phyloP scores from a whole-genome alignment of 2,797 vertebrate genomes.

The Chromis chromis region DNA sequence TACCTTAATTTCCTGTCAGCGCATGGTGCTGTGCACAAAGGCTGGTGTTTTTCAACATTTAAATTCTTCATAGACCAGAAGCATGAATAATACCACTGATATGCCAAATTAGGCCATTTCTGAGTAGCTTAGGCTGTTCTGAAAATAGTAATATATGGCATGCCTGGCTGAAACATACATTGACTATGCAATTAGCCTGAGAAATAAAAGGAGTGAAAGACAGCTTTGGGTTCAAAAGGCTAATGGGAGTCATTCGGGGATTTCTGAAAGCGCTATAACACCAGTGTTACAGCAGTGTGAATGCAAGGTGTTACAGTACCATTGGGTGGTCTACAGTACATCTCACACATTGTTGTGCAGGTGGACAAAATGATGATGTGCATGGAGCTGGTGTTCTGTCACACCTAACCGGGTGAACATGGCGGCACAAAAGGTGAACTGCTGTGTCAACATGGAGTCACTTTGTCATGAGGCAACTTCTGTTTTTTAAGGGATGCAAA shows the following conservation, averaged over 20 bases:
- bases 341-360: slow-evolving; percentile 16
- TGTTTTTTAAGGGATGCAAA: neutral
- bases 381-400: neutral
- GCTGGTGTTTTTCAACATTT: neutral
- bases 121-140: slow-evolving; percentile 14
- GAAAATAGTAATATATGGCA: slow-evolving; percentile 13
- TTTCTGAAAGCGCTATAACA: slow-evolving; percentile 26
- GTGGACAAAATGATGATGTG: slow-evolving; percentile 24
- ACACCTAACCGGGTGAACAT: neutral
- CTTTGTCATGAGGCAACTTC: neutral
- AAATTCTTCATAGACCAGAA: neutral
- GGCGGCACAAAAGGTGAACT: neutral
- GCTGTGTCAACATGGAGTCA: neutral
- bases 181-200: slow-evolving; percentile 30
- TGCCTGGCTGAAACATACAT: slow-evolving; percentile 24
- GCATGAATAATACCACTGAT: slow-evolving; percentile 1
- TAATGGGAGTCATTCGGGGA: slow-evolving; percentile 38
- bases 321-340: slow-evolving; percentile 6
- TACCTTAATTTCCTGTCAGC: neutral
- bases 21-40: neutral
- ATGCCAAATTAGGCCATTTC: slow-evolving; percentile 33
- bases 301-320: slow-evolving; percentile 18
- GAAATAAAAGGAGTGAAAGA: slow-evolving; percentile 43
- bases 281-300: slow-evolving; percentile 9
- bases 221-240: slow-evolving; percentile 31